phyloP scores from a whole-genome alignment of 2,113 vertebrate species.

The Centropus unirufus region DNA sequence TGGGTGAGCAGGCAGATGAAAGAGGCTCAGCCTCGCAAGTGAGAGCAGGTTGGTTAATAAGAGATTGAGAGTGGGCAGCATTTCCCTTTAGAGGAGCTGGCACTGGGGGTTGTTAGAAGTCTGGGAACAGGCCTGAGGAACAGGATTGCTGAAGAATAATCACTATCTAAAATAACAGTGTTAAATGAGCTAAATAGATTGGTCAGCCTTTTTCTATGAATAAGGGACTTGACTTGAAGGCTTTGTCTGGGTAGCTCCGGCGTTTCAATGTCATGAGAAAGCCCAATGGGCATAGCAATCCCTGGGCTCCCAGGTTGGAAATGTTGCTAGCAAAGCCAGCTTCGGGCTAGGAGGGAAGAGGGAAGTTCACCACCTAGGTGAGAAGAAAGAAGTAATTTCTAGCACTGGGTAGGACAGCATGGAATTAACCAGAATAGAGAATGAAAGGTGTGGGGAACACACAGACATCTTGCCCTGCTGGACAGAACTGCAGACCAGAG shows the following conservation, averaged over 20 bases:
- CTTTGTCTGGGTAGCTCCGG: neutral
- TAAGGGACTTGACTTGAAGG: neutral
- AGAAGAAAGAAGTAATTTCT: neutral
- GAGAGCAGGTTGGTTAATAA: neutral
- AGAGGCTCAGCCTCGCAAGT: neutral
- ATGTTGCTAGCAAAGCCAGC: fast-evolving
- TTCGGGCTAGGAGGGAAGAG: neutral
- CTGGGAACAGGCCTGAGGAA: neutral
- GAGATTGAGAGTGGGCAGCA: neutral
- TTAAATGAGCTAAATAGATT: neutral
- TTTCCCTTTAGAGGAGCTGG: neutral
- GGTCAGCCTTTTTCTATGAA: neutral
- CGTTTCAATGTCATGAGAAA: neutral
- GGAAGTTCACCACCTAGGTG: neutral
- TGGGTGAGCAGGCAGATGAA: neutral
- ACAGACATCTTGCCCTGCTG: neutral
- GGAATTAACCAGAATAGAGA: neutral
- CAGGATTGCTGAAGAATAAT: neutral
- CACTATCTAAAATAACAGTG: fast-evolving
- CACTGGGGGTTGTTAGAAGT: neutral
- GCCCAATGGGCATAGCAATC: fast-evolving
- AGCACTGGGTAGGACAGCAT: neutral
- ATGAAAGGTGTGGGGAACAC: neutral
- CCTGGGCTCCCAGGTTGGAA: neutral
- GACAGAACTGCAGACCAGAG: neutral